phyloP scores from a whole-genome alignment of 2,888 invertebrate genomes.

The Pterostichus niger region DNA sequence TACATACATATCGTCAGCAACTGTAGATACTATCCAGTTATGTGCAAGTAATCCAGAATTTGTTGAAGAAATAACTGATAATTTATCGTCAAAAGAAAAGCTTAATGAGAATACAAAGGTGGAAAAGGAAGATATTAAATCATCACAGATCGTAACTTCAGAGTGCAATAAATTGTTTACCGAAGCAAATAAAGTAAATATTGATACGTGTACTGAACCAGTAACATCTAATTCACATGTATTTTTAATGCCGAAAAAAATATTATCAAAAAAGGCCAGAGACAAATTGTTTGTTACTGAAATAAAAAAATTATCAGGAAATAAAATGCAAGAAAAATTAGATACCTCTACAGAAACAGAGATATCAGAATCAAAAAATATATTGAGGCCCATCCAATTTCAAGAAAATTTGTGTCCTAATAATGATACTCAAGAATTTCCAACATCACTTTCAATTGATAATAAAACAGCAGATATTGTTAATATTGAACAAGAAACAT shows the following conservation, averaged over 20 bases:
- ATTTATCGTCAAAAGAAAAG: too few relatives aligned
- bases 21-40: neutral
- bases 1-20: neutral
- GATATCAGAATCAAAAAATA: too few relatives aligned
- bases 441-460: too few relatives aligned
- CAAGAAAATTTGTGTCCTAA: too few relatives aligned
- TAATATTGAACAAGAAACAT: too few relatives aligned
- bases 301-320: neutral
- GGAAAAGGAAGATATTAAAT: neutral
- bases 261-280: conserved; percentile 31
- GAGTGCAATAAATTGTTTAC: too few relatives aligned
- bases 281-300: conserved; percentile 5
- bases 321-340: neutral
- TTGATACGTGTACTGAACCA: neutral
- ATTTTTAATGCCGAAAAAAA: neutral
- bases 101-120: neutral
- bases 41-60: neutral
- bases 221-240: neutral
- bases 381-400: too few relatives aligned
- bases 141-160: neutral
- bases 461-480: too few relatives aligned
- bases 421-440: too few relatives aligned
- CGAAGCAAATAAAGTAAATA: neutral
- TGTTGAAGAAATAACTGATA: neutral
- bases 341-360: too few relatives aligned